Evolutionary conservation across 1,140 invertebrate genomes (phyloP).

Genomic region (Ips nitidus): DNA sequence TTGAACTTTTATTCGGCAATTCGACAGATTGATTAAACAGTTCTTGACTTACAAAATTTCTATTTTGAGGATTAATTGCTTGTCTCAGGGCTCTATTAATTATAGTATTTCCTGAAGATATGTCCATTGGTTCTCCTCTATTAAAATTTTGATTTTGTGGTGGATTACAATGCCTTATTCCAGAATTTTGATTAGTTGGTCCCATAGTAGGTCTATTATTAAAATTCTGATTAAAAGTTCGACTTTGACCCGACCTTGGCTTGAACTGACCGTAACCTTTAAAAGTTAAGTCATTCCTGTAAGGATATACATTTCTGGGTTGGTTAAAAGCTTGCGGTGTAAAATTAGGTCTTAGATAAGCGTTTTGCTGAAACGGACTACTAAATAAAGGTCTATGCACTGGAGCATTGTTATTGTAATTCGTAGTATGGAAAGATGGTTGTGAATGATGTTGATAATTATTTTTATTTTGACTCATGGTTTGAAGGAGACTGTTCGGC

Average conservation of each 20-base stretch:
- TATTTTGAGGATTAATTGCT: background rate
- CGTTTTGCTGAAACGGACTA: background rate
- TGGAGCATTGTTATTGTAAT: too few species aligned
- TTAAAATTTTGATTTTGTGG: background rate
- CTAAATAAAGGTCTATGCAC: too few species aligned
- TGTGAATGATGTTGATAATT: too few species aligned
- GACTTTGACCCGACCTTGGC: background rate
- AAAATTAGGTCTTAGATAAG: background rate
- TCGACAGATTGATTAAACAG: conserved; percentile 1
- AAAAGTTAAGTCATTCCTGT: background rate
- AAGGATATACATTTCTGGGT: background rate
- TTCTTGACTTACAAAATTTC: conserved; percentile 6
- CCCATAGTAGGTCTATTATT: background rate
- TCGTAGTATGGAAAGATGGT: too few species aligned
- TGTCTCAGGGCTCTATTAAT: background rate
- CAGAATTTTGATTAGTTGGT: too few species aligned
- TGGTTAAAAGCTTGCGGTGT: background rate
- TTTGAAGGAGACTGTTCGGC: too few species aligned
- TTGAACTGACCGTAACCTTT: background rate
- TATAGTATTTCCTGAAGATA: conserved; percentile 7
- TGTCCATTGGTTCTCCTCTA: conserved; percentile 6
- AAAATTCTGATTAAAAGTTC: background rate
- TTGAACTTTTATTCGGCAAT: background rate
- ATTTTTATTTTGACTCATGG: too few species aligned
- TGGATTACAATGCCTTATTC: background rate